These are phyloP conservation scores for Aythya fuligula DNA, from an alignment of 2,797 vertebrate genomes.

Conservation along the genomic window DNA sequence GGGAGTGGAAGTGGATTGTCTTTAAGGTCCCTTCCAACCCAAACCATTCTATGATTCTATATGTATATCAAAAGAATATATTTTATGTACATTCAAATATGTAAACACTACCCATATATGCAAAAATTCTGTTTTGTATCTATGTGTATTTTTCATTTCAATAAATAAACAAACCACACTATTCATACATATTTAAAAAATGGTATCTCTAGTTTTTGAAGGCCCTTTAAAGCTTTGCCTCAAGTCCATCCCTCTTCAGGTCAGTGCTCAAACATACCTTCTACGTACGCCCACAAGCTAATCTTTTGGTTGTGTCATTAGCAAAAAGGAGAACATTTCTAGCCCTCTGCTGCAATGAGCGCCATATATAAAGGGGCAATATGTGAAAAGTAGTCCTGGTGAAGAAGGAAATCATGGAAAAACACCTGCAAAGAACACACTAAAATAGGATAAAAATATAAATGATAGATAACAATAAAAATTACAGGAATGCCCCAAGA, in stretches of 20 bases:
- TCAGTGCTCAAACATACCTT: background rate
- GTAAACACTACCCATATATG: background rate
- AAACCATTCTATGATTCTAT: too few species aligned
- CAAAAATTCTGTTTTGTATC: background rate
- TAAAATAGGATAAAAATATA: background rate
- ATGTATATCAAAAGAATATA: background rate
- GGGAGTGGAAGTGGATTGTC: too few species aligned
- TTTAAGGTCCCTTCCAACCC: too few species aligned
- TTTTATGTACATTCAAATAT: too few species aligned
- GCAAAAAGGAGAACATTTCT: background rate
- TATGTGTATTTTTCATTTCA: background rate
- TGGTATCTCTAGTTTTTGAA: background rate
- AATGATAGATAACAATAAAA: background rate
- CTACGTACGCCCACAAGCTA: background rate
- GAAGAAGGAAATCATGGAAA: background rate
- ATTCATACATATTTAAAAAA: background rate
- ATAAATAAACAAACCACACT: background rate
- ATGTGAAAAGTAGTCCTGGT: background rate
- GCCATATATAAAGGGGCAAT: fast-evolving
- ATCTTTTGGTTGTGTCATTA: background rate
- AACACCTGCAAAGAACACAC: background rate
- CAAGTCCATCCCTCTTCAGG: background rate
- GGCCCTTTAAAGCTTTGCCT: background rate
- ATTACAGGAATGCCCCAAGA: background rate
- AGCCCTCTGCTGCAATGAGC: background rate